Evolutionary conservation across 2,113 vertebrate genomes (phyloP), one percentile per base, ranked within the genome.

Genomic region (Telmatochromis sp.): DNA sequence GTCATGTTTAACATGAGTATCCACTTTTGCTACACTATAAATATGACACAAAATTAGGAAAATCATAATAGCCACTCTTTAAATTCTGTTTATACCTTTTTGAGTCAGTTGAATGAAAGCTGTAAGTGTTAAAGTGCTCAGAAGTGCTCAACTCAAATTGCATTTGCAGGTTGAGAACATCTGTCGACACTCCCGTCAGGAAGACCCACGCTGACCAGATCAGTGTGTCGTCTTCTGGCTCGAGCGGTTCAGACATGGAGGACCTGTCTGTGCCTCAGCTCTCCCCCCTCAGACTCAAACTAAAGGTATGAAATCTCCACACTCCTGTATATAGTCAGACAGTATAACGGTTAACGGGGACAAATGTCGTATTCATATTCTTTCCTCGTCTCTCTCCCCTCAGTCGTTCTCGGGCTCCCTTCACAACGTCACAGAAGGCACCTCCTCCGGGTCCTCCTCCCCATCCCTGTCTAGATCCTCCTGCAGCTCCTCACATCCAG

Each of bases 381-480:
- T 21, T 23, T 23, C 19, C 28, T 40, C 84, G 7, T 19, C 51
- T 80, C 19, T 65, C 26, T 14, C 63, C 9, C 49, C 6, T 28
- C 87, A 96, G 96, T 91, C 92, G 13, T 88, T 93, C 28, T 92
- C 94, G 4, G 92, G 79, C 81, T 94, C 89, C 26, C 97, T 97
- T 55, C 96, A 97, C 91, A 95, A 96, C 1, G 89, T 98, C 10
- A 96, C 97, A 3, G 93, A 96, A 17, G 96, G 97, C 88, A 95
- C 95, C 42, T 96, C 95, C 90, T 95, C 87, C 26, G 47, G 91
- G 1, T 95, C 97, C 0, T 94, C 85, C 13, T 94, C 86, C 8
- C 81, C 88, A n/a, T 92, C 90, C 31, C 84, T 88, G 2, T 92
- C 68, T 87, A 87, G 53, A 55, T 94, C 94, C 49, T 93, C 93